Evolutionary conservation across 2,797 vertebrate genomes (phyloP), one percentile per base, ranked within the genome.

Genomic region (Crypturellus tataupa): DNA sequence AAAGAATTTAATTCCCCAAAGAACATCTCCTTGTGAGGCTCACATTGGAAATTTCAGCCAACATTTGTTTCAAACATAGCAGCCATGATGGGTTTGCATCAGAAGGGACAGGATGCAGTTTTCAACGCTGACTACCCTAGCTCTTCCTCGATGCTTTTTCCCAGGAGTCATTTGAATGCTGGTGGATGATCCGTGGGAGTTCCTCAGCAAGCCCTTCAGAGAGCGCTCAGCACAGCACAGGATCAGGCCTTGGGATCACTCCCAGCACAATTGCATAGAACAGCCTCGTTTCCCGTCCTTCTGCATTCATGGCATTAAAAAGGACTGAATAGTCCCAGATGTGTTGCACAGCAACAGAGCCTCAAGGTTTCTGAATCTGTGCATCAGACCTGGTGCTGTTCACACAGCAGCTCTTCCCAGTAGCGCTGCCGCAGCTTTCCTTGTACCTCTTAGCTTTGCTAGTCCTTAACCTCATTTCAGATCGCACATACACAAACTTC

Each of bases 251-350:
- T 53, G 21, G 12, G 39, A 82, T 77, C 40, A 51, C 49, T 92
- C 68, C 65, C 63, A 55, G 29, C 53, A 31, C 29, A 31, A 18
- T 4, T 31, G 53, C 17, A 55, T 6, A 55, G 53, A 9, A 31
- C 53, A 94, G 62, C 7, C 35, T 89, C 31, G 6, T 72, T 87
- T 94, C 75, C 79, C 69, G 73, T 49, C 31, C 49, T 72, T 93
- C 69, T 29, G 25, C 70, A 72, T 92, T 83, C 44, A 62, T 10
- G 23, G 42, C 2, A 84, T 86, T 53, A 83, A 72, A 87, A 94
- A 85, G 12, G 21, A 31, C 79, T 87, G 63, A 80, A 91, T 46
- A 70, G 65, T 80, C 80, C 81, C 81, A 94, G 73, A 92, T 47
- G 69, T 73, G n/a, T 13, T 86, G 72, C 89, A 95, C 73, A 92